Percentiles rank a stretch among this genome's conserved stretches.
phyloP scores from a whole-genome alignment of 2,888 invertebrate species.

The Hirtodrosophila trivittata region DNA sequence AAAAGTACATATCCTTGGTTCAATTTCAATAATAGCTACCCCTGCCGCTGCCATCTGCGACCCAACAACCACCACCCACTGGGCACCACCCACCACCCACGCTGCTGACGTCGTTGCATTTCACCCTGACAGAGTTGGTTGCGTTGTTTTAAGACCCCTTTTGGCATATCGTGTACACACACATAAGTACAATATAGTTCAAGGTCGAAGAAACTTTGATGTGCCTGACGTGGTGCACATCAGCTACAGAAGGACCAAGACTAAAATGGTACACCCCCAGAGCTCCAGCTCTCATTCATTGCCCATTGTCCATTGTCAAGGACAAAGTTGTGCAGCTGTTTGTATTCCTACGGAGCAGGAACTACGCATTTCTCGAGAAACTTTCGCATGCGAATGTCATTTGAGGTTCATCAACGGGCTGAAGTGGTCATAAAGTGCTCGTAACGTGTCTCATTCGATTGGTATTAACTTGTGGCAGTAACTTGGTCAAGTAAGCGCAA shows the following conservation, averaged over 20 bases:
- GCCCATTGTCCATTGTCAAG: constrained; percentile 30
- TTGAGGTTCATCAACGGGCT: constrained; percentile 19
- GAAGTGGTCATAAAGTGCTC: no score
- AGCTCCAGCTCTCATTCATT: neutral
- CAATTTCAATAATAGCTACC: constrained; percentile 3
- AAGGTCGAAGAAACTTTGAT: constrained; percentile 60
- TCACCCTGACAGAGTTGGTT: constrained; percentile 40
- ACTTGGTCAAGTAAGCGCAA: no score
- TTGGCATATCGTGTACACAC: constrained; percentile 22
- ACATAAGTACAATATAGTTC: constrained; percentile 58
- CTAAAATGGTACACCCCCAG: no score
- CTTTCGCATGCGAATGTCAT: constrained; percentile 37
- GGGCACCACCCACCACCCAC: constrained; percentile 22
- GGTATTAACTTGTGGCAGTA: constrained; percentile 31
- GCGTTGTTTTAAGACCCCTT: constrained; percentile 33
- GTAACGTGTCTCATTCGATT: neutral
- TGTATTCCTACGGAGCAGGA: constrained; percentile 34
- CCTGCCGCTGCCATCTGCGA: no score
- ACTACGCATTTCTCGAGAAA: no score
- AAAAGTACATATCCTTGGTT: constrained; percentile 7
- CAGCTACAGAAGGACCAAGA: neutral
- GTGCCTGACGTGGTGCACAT: constrained; percentile 8
- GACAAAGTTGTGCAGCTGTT: constrained; percentile 22
- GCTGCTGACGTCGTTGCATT: constrained; percentile 60
- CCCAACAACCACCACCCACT: neutral